Conservation (phyloP, 2,888 invertebrate species). For the Andrena dorsata region DNA sequence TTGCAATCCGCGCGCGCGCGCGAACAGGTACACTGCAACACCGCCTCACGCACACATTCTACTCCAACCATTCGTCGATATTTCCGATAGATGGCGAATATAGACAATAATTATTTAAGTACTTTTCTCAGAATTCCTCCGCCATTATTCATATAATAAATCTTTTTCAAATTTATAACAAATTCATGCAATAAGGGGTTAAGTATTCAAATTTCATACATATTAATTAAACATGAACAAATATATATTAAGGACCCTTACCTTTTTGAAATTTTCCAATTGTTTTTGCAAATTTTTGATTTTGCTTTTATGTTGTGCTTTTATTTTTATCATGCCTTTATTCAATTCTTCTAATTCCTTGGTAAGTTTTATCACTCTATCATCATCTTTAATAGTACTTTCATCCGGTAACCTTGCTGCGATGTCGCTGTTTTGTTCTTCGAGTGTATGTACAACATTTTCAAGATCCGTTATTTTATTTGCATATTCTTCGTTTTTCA, state of each 20-base stretch:
- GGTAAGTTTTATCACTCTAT: slow-evolving; percentile 86
- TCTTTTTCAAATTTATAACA: too few species aligned
- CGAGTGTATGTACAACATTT: slow-evolving; percentile 75
- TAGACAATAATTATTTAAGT: too few species aligned
- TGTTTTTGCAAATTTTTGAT: slow-evolving; percentile 92
- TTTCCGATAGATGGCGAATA: too few species aligned
- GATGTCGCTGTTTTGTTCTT: slow-evolving; percentile 74
- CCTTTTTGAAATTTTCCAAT: slow-evolving; percentile 84
- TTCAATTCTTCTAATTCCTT: slow-evolving; percentile 91
- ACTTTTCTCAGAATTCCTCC: too few species aligned
- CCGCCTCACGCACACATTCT: too few species aligned
- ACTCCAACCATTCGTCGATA: too few species aligned
- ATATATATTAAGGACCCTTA: slow-evolving; percentile 56
- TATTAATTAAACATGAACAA: not conserved
- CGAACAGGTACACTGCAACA: too few species aligned
- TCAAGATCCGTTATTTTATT: slow-evolving; percentile 78
- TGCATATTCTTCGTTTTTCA: slow-evolving; percentile 77
- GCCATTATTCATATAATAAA: too few species aligned
- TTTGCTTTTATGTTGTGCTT: slow-evolving; percentile 90
- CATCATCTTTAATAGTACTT: slow-evolving; percentile 75
- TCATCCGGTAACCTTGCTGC: slow-evolving; percentile 69
- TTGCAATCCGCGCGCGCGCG: too few species aligned
- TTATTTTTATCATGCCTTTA: slow-evolving; percentile 91
- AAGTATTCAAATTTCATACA: not conserved
- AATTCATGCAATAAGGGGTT: too few species aligned